Base-by-base conservation (phyloP, 2,113 vertebrate genomes). In the Urocolius indicus region DNA sequence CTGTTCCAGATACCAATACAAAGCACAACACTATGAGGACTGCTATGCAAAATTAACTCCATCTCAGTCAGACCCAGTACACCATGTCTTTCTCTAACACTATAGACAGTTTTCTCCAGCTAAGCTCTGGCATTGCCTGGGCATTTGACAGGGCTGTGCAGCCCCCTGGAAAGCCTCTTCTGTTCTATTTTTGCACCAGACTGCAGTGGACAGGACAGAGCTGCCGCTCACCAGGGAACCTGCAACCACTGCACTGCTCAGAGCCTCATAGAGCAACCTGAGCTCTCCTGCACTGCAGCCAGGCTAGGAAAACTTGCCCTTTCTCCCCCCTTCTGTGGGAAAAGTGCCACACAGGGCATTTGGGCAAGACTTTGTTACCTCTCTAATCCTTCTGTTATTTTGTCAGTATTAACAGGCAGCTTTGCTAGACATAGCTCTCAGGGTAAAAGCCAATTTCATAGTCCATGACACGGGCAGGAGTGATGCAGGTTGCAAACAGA, bases 281-380 rank as follows among this genome's bases (percentile, higher is more conserved):
- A 65, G 54, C 3, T 80, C 48, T 63, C 20, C 46, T 0, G 0
- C 11, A 14, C 2, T 3, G 0, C 43, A 74, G 57, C 1, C 2
- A 52, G 52, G 26, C 45, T 3, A 3, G 15, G 16, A 63, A 71
- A 82, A 24, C 19, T 46, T 43, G 23, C 82, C 32, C 52, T 82
- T 69, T 46, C 26, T 24, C 34, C 10, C 1, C 2, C 1, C 22
- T 51, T 20, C 10, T 13, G 27, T 12, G 16, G 41, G 62, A 68
- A 79, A 65, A 85, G 55, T 29, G 29, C 9, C 41, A 20, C 2
- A 10, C 16, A 85, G 13, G 4, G 11, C 52, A 55, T 48, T 78
- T 90, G 48, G 27, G 19, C 36, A 78, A 93, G 36, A 51, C 10
- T 6, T 72, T 0, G 0, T 78, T 26, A n/a, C 22, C 55, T 18